Evolutionary conservation across 2,797 vertebrate species (phyloP).

Genomic region (Coilia nasus): DNA sequence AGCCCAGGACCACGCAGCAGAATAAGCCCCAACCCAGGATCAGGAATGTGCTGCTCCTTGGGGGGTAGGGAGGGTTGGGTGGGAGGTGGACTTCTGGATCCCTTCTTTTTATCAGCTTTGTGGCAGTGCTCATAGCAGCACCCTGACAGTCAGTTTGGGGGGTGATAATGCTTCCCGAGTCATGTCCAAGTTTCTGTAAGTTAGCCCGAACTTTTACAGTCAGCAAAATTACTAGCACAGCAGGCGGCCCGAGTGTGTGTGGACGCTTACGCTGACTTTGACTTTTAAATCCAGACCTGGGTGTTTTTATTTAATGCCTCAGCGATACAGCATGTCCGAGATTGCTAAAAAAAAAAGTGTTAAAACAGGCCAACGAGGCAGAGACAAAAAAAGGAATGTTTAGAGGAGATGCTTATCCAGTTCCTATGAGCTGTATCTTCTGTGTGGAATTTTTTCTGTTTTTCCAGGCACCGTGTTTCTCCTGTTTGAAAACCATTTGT

Average conservation of each 20-base stretch:
- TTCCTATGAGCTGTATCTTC: not conserved
- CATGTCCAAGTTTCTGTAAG: slow-evolving; percentile 7
- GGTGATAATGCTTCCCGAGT: slow-evolving; percentile 3
- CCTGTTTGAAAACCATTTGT: not conserved
- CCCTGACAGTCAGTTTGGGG: not conserved
- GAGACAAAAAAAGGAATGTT: not conserved
- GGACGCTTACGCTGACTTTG: not conserved
- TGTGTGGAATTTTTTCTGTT: not conserved
- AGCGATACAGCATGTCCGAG: not conserved
- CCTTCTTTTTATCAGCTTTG: not conserved
- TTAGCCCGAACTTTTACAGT: not conserved
- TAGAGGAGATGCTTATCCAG: slow-evolving; percentile 13
- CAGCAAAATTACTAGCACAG: slow-evolving; percentile 19
- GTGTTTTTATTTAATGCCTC: slow-evolving; percentile 19
- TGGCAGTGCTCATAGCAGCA: not conserved
- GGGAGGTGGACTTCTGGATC: slow-evolving; percentile 26
- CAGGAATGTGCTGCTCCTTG: not conserved
- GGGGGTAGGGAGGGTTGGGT: slow-evolving; percentile 41
- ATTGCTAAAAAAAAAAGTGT: not conserved
- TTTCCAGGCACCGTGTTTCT: not conserved
- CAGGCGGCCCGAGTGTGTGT: not conserved
- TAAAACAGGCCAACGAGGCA: not conserved
- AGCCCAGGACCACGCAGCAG: not conserved
- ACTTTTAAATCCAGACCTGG: not conserved
- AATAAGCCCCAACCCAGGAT: not conserved